phyloP scores from a whole-genome alignment of 2,113 vertebrate species.

The Orientallactaga bullata region DNA sequence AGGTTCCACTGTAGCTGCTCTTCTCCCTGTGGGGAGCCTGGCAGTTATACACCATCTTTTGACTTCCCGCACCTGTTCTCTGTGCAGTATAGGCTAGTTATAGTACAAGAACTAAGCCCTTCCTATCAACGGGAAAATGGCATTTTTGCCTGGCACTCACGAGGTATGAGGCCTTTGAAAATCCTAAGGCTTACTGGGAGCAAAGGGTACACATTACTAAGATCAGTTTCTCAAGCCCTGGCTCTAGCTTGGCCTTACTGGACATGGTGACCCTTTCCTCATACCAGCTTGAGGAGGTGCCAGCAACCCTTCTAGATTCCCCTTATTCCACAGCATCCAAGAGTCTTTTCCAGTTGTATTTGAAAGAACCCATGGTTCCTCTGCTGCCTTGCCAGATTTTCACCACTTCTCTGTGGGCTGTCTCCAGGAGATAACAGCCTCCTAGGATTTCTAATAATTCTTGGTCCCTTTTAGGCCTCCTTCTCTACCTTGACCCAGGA shows the following conservation, averaged over 20 bases:
- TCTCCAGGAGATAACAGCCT: fast-evolving
- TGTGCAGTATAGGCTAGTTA: background rate
- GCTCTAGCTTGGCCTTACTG: background rate
- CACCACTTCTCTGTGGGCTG: background rate
- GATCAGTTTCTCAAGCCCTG: background rate
- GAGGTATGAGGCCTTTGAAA: background rate
- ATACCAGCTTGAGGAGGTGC: background rate
- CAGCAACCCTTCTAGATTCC: too few relatives aligned
- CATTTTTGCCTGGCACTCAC: background rate
- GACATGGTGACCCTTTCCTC: background rate
- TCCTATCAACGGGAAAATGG: background rate
- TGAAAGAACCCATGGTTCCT: background rate
- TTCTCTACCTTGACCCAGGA: background rate
- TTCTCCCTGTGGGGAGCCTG: background rate
- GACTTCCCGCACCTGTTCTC: background rate
- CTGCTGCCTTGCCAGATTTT: too few relatives aligned
- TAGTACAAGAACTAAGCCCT: background rate
- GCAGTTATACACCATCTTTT: background rate
- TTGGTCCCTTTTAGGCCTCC: background rate
- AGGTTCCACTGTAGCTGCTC: fast-evolving
- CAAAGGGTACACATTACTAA: fast-evolving
- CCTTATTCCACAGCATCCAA: background rate
- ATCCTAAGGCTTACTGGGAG: fast-evolving
- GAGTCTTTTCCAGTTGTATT: background rate
- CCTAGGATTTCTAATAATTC: background rate